Conservation (phyloP, 2,113 vertebrate species). For the Hoplias malabaricus region DNA sequence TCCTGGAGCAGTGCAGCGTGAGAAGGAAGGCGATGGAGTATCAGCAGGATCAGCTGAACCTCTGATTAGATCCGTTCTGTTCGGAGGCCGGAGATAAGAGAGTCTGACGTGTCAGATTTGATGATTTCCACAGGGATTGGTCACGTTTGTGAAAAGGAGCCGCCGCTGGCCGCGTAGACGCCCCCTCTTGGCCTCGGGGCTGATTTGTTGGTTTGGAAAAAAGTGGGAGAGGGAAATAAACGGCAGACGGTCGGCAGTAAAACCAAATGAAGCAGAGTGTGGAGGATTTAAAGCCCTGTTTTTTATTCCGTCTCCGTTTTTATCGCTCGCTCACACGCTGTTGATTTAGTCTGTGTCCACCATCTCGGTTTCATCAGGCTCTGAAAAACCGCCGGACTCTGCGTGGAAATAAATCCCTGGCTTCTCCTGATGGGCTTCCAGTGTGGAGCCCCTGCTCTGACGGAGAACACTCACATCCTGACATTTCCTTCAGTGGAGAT, state of each 20-base stretch:
- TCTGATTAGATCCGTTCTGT: not conserved
- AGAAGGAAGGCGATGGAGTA: not conserved
- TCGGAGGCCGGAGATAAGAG: not conserved
- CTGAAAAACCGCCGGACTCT: slow-evolving; percentile 24
- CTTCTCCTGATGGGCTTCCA: not conserved
- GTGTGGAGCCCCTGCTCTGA: not conserved
- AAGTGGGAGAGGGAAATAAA: not conserved
- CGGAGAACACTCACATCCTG: not conserved
- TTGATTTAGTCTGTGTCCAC: slow-evolving; percentile 15
- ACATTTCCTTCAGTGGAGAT: not conserved
- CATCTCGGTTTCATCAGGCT: slow-evolving; percentile 31
- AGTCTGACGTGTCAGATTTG: not conserved
- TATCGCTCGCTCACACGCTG: slow-evolving; percentile 26
- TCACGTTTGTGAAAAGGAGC: not conserved
- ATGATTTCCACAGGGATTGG: not conserved
- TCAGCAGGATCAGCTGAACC: not conserved
- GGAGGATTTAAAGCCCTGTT: not conserved
- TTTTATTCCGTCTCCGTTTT: slow-evolving; percentile 25
- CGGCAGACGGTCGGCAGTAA: not conserved
- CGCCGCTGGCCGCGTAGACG: not conserved
- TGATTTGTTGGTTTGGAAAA: slow-evolving; percentile 4
- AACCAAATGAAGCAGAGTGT: slow-evolving; percentile 19
- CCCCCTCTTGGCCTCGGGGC: not conserved
- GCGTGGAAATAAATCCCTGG: not conserved
- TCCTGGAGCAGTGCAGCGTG: not conserved